phyloP scores from a whole-genome alignment of 2,797 vertebrate genomes.

The Sitta carolinensis region DNA sequence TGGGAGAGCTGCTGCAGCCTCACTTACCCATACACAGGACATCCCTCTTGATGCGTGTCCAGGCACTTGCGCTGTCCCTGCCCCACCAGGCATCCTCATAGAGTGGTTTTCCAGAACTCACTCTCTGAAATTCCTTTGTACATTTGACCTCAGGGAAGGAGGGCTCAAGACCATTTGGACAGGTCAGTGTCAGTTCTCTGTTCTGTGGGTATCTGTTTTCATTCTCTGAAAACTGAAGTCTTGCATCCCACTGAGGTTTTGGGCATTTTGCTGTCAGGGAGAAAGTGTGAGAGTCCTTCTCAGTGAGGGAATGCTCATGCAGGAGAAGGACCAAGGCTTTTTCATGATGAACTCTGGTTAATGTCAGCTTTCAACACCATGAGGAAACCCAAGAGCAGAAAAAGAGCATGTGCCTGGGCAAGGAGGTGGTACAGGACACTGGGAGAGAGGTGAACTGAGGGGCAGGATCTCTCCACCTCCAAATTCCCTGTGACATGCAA shows the following conservation, averaged over 20 bases:
- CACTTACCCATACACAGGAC: background rate
- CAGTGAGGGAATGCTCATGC: background rate
- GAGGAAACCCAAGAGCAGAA: background rate
- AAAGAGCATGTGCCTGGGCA: background rate
- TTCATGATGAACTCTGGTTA: background rate
- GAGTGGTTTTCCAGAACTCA: fast-evolving
- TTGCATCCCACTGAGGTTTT: background rate
- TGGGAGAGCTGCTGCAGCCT: background rate
- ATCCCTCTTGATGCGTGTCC: fast-evolving
- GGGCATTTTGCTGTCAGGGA: background rate
- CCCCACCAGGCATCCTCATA: background rate
- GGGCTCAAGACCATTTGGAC: background rate
- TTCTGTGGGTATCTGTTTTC: fast-evolving
- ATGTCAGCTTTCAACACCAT: background rate
- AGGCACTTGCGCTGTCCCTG: background rate
- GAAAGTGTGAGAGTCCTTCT: background rate
- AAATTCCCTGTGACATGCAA: background rate
- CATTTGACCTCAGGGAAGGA: background rate
- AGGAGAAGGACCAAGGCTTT: background rate
- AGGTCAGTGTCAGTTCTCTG: background rate
- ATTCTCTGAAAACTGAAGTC: background rate
- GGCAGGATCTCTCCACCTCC: background rate
- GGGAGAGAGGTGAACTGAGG: background rate
- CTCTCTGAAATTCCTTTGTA: fast-evolving
- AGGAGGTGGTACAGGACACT: background rate